Percentiles rank a stretch among this genome's conserved stretches.
These are phyloP conservation scores for Sphenodon punctatus DNA, from an alignment of 2,797 vertebrate species.

Conservation along the genomic window DNA sequence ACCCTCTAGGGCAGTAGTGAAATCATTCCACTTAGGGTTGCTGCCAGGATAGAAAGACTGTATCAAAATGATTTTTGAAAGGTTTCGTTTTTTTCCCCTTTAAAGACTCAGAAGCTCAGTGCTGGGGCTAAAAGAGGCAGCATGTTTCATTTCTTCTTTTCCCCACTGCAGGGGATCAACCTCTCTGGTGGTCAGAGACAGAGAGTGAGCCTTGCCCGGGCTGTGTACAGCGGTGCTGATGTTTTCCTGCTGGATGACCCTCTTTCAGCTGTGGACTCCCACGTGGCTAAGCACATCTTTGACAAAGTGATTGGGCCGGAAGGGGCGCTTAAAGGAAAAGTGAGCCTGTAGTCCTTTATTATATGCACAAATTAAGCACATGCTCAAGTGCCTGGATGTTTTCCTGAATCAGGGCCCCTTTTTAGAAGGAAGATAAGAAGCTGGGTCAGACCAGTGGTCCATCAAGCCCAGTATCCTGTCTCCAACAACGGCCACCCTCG, in stretches of 20 bases:
- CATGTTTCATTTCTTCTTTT: neutral
- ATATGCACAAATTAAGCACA: fast-evolving
- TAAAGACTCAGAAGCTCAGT: too few relatives aligned
- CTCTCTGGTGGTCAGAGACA: conserved; percentile 96
- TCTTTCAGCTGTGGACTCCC: conserved; percentile 93
- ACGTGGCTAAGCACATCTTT: conserved; percentile 96
- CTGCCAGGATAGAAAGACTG: too few relatives aligned
- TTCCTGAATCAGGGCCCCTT: too few relatives aligned
- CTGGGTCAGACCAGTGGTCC: too few relatives aligned
- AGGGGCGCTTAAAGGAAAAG: conserved; percentile 88
- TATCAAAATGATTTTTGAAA: too few relatives aligned
- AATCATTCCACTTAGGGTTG: too few relatives aligned
- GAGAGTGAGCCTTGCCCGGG: conserved; percentile 91
- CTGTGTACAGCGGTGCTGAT: conserved; percentile 89
- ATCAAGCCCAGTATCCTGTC: too few relatives aligned
- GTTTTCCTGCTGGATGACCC: conserved; percentile 94
- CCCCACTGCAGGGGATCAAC: conserved; percentile 90
- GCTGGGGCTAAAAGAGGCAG: neutral
- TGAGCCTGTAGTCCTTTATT: conserved; percentile 53
- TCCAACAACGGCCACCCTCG: too few relatives aligned
- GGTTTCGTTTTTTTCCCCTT: too few relatives aligned
- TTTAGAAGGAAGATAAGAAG: too few relatives aligned
- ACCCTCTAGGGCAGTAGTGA: too few relatives aligned
- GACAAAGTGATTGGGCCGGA: conserved; percentile 93
- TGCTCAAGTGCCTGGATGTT: too few relatives aligned